Evolutionary conservation across 2,113 vertebrate species (phyloP).

Genomic region (Engystomops pustulosus): DNA sequence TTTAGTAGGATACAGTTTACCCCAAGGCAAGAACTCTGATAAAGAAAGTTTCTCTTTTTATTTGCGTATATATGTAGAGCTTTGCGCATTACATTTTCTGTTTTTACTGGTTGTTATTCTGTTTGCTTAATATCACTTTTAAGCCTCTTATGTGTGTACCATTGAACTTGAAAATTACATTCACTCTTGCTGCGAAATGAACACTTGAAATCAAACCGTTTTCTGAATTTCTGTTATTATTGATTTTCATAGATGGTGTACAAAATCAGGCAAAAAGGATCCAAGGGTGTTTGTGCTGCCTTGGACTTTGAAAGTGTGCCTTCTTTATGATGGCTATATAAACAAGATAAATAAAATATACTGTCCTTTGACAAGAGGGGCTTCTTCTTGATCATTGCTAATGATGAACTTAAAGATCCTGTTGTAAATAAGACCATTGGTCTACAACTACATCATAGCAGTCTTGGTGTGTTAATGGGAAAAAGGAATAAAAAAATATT

Average conservation of each 20-base stretch:
- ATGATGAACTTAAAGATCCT: not conserved
- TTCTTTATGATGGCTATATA: not conserved
- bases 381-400: not conserved
- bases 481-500: too few relatives aligned
- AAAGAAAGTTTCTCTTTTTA: constrained; percentile 67
- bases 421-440: not conserved
- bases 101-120: constrained; percentile 43
- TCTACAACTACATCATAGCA: not conserved
- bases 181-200: constrained; percentile 41
- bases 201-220: constrained; percentile 46
- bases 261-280: constrained; percentile 19
- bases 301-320: constrained; percentile 4
- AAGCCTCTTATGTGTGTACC: constrained; percentile 50
- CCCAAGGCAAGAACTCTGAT: constrained; percentile 83
- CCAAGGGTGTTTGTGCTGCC: not conserved
- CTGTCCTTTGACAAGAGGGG: not conserved
- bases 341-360: not conserved
- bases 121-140: constrained; percentile 45
- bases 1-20: constrained; percentile 75
- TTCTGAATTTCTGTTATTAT: constrained; percentile 42
- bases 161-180: constrained; percentile 51
- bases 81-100: constrained; percentile 35
- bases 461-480: too few relatives aligned
- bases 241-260: constrained; percentile 33
- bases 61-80: constrained; percentile 35